Base-by-base conservation (phyloP, 2,797 vertebrate species). In the Hyperoplus lanceolatus region DNA sequence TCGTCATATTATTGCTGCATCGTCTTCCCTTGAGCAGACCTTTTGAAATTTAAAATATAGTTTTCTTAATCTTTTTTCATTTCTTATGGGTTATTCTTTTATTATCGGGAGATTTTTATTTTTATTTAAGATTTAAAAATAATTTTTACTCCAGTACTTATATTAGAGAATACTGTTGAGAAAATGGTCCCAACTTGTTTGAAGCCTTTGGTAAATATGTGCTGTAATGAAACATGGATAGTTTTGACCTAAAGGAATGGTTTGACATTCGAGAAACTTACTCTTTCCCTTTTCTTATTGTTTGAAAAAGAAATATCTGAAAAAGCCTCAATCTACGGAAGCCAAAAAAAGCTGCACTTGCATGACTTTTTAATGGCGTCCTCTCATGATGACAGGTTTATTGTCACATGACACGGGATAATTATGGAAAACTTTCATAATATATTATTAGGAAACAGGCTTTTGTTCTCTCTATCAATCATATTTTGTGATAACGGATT, bases 1-100 rank as follows among this genome's bases (percentile, higher is more conserved):
- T 77, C 63, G 76, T 83, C 84, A 80, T 75, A 77, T 88, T 79
- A 79, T 70, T 68, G 79, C 84, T 87, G 77, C 86, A 68, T 90
- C 69, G 77, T 90, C 80, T 87, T 91, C 84, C 86, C 70, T 81
- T 2, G 13, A 79, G 70, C 57, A 43, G 71, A 74, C 48, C 36
- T 58, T 57, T 9, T 6, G 13, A 46, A 4, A 53, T 21, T 71
- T 2, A 62, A 48, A 48, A 41, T 50, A 39, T 50, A 38, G n/a
- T 13, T 8, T 53, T 50, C 16, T 13, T 3, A 36, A 8, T 18
- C 8, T 8, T 57, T 67, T 71, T 73, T n/a, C 21, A 61, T 81
- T 76, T 4, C 9, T 80, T 2, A 0, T 45, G 38, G 21, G 5
- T 42, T 29, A 29, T 81, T 75, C 77, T 75, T 18, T 64, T 59